Evolutionary conservation across 2,113 vertebrate species (phyloP), one percentile per base, ranked within the genome.

Genomic region (Sisor rabdophorus): DNA sequence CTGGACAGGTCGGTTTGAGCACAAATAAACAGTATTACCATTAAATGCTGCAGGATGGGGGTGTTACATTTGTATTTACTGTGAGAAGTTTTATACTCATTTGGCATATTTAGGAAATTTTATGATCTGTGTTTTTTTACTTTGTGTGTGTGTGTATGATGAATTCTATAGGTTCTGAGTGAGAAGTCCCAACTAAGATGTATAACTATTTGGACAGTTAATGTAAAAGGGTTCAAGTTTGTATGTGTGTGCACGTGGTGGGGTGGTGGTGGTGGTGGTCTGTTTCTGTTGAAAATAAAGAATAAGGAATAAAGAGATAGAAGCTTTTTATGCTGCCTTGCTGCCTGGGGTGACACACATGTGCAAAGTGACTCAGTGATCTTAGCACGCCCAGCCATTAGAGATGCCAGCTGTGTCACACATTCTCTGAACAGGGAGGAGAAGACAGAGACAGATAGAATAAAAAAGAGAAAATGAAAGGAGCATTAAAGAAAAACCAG

Each of bases 391-490:
- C 55, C 77, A 73, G 44, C 77, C 73, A 82, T 79, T 79, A 79
- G 48, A 73, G 81, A 76, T 19, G 77, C 73, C 81, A 82, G 81
- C 77, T 79, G 81, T 82, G 73, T 63, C 75, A 75, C 64, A 65
- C 77, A 60, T n/a, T 59, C 13, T 55, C 61, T 13, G 22, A 71
- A 44, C 11, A 22, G 52, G n/a, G 36, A 26, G 74, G 36, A 26
- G 74, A 54, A 50, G 47, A 69, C 65, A 2, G 47, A 69, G 24
- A 52, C n/a, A 50, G 47, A 50, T 15, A 17, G 26, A 55, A 50
- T 3, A 9, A 47, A 24, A 26, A 24, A 26, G 20, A 75, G 64
- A 65, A 16, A 67, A 32, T 54, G 32, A 75, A 58, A 47, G 3
- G 67, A 72, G 12, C 17, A 15, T 58, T 70, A 72, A 40, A 16